A percentile compares a stretch with the other conserved stretches of the same genome.
Conservation (phyloP, 2,797 vertebrate species). For the Gymnothorax javanicus region DNA sequence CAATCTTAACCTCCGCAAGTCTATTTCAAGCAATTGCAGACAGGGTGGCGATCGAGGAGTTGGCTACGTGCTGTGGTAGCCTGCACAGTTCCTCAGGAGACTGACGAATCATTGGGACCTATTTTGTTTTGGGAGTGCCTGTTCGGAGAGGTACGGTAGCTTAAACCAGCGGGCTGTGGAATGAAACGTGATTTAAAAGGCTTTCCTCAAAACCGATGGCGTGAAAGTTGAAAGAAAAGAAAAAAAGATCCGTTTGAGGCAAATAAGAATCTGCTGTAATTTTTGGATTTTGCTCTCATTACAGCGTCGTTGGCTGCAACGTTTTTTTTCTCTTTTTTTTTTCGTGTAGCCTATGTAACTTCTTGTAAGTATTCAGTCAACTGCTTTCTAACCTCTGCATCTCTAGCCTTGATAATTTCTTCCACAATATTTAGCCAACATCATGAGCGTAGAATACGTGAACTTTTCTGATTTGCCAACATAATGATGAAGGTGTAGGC, state of each 20-base stretch:
- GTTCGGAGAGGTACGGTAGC: slow-evolving; percentile 11
- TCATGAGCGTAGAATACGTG: background rate
- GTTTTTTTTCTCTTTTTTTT: background rate
- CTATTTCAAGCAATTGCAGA: background rate
- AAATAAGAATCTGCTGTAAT: background rate
- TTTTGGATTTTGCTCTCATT: background rate
- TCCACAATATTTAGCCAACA: background rate
- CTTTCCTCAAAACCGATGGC: background rate
- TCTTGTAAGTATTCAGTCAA: background rate
- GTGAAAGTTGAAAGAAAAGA: background rate
- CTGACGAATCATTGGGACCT: background rate
- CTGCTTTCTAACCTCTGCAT: background rate
- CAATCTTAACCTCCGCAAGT: background rate
- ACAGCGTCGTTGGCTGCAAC: background rate
- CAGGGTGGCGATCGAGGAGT: background rate
- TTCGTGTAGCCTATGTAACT: background rate
- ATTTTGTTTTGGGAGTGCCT: background rate
- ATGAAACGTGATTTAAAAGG: background rate
- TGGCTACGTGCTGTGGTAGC: background rate
- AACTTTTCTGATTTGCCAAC: background rate
- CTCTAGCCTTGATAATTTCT: background rate
- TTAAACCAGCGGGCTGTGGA: background rate
- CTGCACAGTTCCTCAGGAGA: no score
- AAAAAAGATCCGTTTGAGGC: background rate
- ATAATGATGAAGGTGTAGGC: background rate